These are phyloP conservation scores for Orthosia gracilis DNA, from an alignment of 2,888 invertebrate genomes.

Conservation along the genomic window DNA sequence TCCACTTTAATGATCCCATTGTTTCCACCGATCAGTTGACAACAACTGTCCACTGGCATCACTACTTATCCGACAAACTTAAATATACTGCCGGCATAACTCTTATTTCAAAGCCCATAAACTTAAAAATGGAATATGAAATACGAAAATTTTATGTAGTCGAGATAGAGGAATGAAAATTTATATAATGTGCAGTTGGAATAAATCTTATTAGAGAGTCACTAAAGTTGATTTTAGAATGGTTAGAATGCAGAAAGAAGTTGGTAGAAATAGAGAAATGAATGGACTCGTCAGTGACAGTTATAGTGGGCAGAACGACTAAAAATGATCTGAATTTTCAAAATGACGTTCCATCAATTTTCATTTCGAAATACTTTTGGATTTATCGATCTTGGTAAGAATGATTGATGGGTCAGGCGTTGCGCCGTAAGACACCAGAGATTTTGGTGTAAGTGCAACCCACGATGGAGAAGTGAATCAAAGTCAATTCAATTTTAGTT, in stretches of 20 bases:
- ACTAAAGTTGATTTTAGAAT: conserved; percentile 69
- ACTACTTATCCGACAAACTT: conserved; percentile 66
- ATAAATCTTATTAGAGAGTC: conserved; percentile 56
- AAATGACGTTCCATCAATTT: conserved; percentile 87
- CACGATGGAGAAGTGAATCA: not conserved
- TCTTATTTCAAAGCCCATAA: conserved; percentile 48
- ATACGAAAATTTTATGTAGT: conserved; percentile 7
- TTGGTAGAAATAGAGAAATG: conserved; percentile 78
- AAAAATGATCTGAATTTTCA: conserved; percentile 84
- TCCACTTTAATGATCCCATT: conserved; percentile 89
- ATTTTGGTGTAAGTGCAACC: conserved; percentile 9
- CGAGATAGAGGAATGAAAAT: conserved; percentile 36
- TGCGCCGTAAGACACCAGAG: conserved; percentile 34
- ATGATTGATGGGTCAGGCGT: conserved; percentile 49
- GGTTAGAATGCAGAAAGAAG: conserved; percentile 23
- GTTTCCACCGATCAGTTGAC: conserved; percentile 79
- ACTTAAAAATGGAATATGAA: conserved; percentile 39
- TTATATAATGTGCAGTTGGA: conserved; percentile 31
- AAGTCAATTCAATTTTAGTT: not conserved
- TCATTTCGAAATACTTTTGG: conserved; percentile 65
- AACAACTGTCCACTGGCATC: conserved; percentile 85
- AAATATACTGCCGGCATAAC: conserved; percentile 29
- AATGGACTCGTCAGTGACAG: conserved; percentile 84
- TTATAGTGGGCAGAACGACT: conserved; percentile 82
- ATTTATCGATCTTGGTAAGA: conserved; percentile 59